Base-by-base conservation (phyloP, 2,113 vertebrate species). In the Mus spicilegus region DNA sequence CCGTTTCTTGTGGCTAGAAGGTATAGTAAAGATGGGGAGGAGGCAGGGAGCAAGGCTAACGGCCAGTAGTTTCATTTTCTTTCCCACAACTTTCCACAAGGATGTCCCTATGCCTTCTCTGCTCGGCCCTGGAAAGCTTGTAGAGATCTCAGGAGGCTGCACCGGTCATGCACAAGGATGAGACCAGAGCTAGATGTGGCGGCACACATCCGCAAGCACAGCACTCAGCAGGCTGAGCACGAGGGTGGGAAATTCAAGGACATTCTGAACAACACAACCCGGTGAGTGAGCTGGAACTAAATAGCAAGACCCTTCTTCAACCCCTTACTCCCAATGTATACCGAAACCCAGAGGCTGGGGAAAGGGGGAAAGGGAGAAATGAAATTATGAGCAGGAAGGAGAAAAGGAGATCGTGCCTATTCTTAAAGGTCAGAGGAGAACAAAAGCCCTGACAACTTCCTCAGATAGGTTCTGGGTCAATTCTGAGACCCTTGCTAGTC, bases 391-490 rank as follows among this genome's bases (percentile, higher is more conserved):
- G 30, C 13, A 0, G 85, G 93, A 87, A 69, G 81, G 95, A 70
- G 72, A 0, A 69, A 26, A 12, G 67, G 13, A 84, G 96, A 70
- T 77, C 90, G 80, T 90, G 88, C 91, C 42, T 95, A 61, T 82
- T 87, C 26, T 0, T n/a, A n/a, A n/a, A 82, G 90, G 84, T 92
- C 81, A 36, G 87, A 88, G n/a, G 22, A 82, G 96, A 97, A 98
- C 63, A 91, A 93, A 76, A 95, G 78, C 95, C 73, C 56, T 95
- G 93, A 58, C 30, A 1, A 14, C 24, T 30, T 8, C 51, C 12
- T 72, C 24, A 4, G n/a, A 26, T 95, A 97, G 94, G 22, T 69
- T 42, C 73, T 33, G 0, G 33, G 22, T 67, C 7, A 19, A 0
- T 0, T 11, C 16, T 4, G 1, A 58, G 51, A 1, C 11, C 46